Conservation (phyloP, 2,797 vertebrate species). For the Thamnophis elegans region DNA sequence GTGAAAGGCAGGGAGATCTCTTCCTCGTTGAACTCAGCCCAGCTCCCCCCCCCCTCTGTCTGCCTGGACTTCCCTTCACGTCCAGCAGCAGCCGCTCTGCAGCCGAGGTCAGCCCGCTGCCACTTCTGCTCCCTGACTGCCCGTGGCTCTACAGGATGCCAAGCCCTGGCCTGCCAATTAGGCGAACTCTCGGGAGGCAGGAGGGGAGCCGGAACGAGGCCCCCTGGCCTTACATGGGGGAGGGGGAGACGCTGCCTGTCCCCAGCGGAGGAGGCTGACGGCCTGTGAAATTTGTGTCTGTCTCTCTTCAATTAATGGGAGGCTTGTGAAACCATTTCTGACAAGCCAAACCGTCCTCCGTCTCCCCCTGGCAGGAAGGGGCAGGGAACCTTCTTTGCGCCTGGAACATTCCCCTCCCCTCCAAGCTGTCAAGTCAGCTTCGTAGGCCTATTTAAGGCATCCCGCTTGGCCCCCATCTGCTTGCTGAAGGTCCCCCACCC, state of each 20-base stretch:
- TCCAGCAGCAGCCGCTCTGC: neutral
- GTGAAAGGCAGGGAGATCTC: neutral
- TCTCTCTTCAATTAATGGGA: neutral
- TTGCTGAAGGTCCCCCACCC: neutral
- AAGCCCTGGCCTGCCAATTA: neutral
- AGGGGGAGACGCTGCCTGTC: neutral
- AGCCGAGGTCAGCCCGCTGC: neutral
- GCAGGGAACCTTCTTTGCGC: neutral
- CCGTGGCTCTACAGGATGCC: neutral
- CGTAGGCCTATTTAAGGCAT: neutral
- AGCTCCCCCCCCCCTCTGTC: too few species aligned
- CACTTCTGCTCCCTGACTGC: neutral
- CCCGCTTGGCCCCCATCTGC: neutral
- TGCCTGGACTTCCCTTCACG: neutral
- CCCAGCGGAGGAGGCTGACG: neutral
- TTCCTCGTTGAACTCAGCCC: neutral
- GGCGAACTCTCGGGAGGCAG: neutral
- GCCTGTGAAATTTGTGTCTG: slow-evolving; percentile 8
- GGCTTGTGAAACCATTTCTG: neutral
- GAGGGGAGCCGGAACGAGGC: slow-evolving; percentile 7
- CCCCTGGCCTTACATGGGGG: neutral
- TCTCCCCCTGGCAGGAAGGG: neutral
- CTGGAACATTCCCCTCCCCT: neutral
- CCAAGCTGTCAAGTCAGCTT: slow-evolving; percentile 8
- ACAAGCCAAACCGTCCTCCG: neutral